Conservation (phyloP, 2,888 invertebrate genomes). For the Galerucella nymphaeae region DNA sequence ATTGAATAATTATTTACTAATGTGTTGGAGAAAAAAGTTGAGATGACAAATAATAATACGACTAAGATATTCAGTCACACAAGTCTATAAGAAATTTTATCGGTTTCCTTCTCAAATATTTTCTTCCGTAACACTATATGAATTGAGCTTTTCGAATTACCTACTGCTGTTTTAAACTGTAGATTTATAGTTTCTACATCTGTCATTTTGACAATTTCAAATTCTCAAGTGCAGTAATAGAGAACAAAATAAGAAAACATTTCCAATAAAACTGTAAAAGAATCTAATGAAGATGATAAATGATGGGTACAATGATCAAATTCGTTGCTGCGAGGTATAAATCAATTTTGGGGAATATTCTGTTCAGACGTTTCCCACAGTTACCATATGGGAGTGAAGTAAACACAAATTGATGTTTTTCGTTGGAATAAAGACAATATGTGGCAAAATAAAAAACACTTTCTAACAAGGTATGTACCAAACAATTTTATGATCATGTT, state of each 20-base stretch:
- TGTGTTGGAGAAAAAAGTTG: too few relatives aligned
- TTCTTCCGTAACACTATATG: too few relatives aligned
- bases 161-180: not conserved
- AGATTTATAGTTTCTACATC: not conserved
- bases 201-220: constrained; percentile 10
- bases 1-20: too few relatives aligned
- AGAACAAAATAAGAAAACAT: not conserved
- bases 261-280: not conserved
- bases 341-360: not conserved
- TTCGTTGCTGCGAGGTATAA: not conserved
- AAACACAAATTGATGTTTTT: not conserved
- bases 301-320: not conserved
- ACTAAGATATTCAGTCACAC: too few relatives aligned
- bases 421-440: not conserved
- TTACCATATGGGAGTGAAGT: not conserved
- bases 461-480: not conserved
- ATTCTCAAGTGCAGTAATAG: not conserved
- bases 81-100: too few relatives aligned
- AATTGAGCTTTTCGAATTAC: not conserved
- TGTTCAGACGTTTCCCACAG: not conserved
- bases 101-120: too few relatives aligned
- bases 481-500: not conserved
- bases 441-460: not conserved
- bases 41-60: too few relatives aligned
- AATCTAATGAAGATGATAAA: not conserved